Conservation (phyloP, 2,888 invertebrate species). For the Andrena bucephala region DNA sequence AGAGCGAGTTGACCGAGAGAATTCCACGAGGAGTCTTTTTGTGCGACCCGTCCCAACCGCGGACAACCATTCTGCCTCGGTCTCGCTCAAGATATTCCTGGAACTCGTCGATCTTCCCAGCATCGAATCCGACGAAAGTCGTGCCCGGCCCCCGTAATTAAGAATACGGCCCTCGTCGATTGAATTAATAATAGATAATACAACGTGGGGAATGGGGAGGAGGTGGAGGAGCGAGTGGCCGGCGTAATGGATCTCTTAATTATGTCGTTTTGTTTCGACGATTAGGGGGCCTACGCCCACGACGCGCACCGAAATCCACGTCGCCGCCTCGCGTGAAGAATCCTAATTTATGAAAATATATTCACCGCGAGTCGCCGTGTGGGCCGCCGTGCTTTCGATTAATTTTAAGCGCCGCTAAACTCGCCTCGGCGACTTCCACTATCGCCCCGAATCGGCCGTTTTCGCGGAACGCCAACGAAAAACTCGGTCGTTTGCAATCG, state of each 20-base stretch:
- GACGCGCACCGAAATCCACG: constrained; percentile 54
- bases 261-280: constrained; percentile 73
- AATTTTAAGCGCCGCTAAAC: constrained; percentile 52
- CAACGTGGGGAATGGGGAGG: neutral
- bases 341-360: constrained; percentile 76
- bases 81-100: constrained; percentile 48
- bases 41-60: constrained; percentile 28
- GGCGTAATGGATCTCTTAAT: constrained; percentile 78
- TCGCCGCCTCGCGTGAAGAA: constrained; percentile 38
- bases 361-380: constrained; percentile 65
- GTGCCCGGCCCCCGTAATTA: constrained; percentile 53
- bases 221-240: constrained; percentile 15
- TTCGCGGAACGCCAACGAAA: neutral
- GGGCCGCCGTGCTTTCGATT: constrained; percentile 56
- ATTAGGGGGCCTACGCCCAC: constrained; percentile 70
- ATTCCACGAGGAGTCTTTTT: constrained; percentile 45
- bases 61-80: constrained; percentile 25
- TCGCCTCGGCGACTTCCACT: constrained; percentile 24
- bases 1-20: constrained; percentile 33
- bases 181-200: constrained; percentile 67
- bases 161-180: constrained; percentile 49
- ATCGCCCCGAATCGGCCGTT: constrained; percentile 25
- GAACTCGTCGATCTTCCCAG: constrained; percentile 49
- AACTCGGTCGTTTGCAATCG: constrained; percentile 21
- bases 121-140: constrained; percentile 23